Base-by-base conservation (phyloP, 2,113 vertebrate species). In the Sterrhoptilus dennistouni region DNA sequence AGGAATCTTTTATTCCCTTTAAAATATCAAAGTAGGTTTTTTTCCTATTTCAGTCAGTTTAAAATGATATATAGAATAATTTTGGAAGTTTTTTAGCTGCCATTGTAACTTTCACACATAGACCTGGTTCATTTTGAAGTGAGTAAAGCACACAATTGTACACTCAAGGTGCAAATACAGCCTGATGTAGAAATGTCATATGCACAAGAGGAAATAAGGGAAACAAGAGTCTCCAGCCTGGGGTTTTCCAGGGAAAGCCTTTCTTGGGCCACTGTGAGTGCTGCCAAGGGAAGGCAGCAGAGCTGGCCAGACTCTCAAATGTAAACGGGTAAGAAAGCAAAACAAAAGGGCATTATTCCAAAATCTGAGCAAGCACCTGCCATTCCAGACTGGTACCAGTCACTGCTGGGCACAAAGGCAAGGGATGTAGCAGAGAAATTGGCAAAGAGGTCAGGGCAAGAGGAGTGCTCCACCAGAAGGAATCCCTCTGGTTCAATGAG, bases 1-100 rank as follows among this genome's bases (percentile, higher is more conserved):
- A 95, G 56, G 75, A 95, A 96, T 96, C 16, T 95, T 95, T 95
- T 94, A 86, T 96, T 96, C 29, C 56, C 28, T 12, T 8, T 89
- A 96, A 94, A 76, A 92, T 91, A 96, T 61, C 69, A 61, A 54
- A 82, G 69, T 35, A 53, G 65, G 54, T 91, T 47, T 47, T 44
- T 45, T 40, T 82, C 52, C 91, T 45, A 69, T 95, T 84, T 94
- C 57, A 36, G 14, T 75, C 17, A 38, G 69, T 96, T 96, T 66
- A 69, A 94, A 94, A 90, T 85, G 36, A 72, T 18, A 47, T 31
- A 61, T 72, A 94, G 93, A 94, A 74, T 91, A 91, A 92, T 81
- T 81, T 86, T 83, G 95, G 92, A 69, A 87, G 4, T 68, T 80
- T 96, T 90, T 90, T 76, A 86, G 63, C 42, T 77, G 59, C 28